Percentiles rank a stretch among this genome's conserved stretches.
Evolutionary conservation across 30 jellyfish, hydroid and myxozoan species (phyloP).

Genomic region (Aurelia aurita complex sp. Pacific): DNA sequence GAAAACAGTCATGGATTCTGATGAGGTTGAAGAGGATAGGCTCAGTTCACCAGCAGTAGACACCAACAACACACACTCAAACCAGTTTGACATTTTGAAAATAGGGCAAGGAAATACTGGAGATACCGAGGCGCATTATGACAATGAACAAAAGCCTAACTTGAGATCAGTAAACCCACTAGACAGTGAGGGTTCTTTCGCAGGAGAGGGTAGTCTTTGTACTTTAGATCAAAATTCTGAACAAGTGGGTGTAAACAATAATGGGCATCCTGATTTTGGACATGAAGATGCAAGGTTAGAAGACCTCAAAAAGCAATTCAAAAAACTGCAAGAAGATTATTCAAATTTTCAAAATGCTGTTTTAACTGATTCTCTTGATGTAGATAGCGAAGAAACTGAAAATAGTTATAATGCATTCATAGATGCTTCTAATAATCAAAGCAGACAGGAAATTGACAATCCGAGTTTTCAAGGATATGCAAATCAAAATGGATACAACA

Average conservation of each 20-base stretch:
- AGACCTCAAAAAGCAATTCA: conserved; percentile 2
- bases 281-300: neutral
- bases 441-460: neutral
- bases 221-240: neutral
- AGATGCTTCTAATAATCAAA: neutral
- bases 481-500: neutral
- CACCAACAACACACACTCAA: neutral
- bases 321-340: conserved; percentile 19
- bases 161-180: no score
- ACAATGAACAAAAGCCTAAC: no score
- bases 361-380: conserved; percentile 36
- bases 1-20: neutral
- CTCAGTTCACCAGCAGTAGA: neutral
- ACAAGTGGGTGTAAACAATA: neutral
- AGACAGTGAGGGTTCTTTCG: conserved; percentile 7
- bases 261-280: neutral
- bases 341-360: neutral
- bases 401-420: neutral
- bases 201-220: neutral
- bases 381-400: neutral
- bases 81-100: conserved; percentile 21
- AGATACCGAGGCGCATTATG: neutral
- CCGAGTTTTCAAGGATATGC: neutral
- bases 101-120: conserved; percentile 19
- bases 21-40: neutral